phyloP scores from a whole-genome alignment of 2,888 invertebrate species.

The Lasius fuliginosus region DNA sequence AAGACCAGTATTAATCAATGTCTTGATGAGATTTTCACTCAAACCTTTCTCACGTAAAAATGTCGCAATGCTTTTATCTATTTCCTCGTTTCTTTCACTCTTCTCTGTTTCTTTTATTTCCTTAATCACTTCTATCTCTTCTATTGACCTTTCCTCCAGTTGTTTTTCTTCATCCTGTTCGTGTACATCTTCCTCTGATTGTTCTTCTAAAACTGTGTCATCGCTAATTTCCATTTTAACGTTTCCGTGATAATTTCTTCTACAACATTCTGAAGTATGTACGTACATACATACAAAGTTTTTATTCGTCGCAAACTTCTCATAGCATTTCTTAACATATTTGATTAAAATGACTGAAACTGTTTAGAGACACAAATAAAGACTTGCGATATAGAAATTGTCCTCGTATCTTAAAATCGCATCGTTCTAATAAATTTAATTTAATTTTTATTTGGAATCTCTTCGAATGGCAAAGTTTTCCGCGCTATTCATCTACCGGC shows the following conservation, averaged over 20 bases:
- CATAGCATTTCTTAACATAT: background rate
- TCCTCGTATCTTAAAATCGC: background rate
- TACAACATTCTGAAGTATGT: background rate
- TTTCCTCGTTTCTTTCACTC: background rate
- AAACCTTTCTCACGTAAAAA: slow-evolving; percentile 61
- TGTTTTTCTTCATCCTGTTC: background rate
- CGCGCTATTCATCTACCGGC: background rate
- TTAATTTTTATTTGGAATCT: background rate
- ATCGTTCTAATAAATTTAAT: background rate
- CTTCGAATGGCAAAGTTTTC: background rate
- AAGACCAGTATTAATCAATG: slow-evolving; percentile 59
- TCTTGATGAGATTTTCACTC: slow-evolving; percentile 60
- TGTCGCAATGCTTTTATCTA: slow-evolving; percentile 33
- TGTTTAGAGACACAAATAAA: background rate
- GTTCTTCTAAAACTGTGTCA: background rate
- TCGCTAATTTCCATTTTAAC: slow-evolving; percentile 10
- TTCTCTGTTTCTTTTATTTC: background rate
- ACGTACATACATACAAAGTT: background rate
- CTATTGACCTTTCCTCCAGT: background rate
- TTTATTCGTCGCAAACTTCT: background rate
- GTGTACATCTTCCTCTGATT: background rate
- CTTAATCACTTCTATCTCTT: slow-evolving; percentile 4
- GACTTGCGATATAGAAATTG: background rate
- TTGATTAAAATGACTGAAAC: background rate
- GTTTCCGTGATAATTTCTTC: background rate